Conservation (phyloP, 2,797 vertebrate species). For the Leptatherina wallacei region DNA sequence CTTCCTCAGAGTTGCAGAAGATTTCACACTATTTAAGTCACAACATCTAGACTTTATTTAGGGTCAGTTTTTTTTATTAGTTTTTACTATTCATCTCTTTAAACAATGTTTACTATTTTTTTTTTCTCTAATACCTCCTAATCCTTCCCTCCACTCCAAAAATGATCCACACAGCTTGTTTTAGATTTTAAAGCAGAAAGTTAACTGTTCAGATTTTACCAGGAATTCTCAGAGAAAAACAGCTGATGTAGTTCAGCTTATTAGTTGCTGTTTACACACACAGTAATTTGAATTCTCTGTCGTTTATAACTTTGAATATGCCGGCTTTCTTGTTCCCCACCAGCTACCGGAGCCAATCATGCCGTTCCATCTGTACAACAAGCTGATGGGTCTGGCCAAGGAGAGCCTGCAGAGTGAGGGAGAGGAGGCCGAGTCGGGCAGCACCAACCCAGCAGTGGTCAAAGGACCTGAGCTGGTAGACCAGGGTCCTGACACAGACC, state of each 20-base stretch:
- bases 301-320: background rate
- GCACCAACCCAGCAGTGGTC: conserved; percentile 4
- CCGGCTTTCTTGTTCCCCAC: background rate
- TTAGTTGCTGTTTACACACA: background rate
- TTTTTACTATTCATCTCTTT: background rate
- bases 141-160: no score
- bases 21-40: background rate
- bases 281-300: background rate
- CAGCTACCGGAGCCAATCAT: conserved; percentile 96
- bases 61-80: background rate
- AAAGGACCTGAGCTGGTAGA: conserved; percentile 82
- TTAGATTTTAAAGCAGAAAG: background rate
- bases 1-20: background rate
- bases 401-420: conserved; percentile 87
- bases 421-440: conserved; percentile 60
- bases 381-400: conserved; percentile 94
- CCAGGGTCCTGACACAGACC: conserved; percentile 81
- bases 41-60: background rate
- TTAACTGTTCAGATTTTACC: background rate
- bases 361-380: conserved; percentile 91
- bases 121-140: background rate
- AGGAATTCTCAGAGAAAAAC: background rate
- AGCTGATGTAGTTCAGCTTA: background rate
- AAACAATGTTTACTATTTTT: background rate
- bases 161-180: background rate